phyloP scores from a whole-genome alignment of 2,888 invertebrate species.

The Epirrhoe alternata region DNA sequence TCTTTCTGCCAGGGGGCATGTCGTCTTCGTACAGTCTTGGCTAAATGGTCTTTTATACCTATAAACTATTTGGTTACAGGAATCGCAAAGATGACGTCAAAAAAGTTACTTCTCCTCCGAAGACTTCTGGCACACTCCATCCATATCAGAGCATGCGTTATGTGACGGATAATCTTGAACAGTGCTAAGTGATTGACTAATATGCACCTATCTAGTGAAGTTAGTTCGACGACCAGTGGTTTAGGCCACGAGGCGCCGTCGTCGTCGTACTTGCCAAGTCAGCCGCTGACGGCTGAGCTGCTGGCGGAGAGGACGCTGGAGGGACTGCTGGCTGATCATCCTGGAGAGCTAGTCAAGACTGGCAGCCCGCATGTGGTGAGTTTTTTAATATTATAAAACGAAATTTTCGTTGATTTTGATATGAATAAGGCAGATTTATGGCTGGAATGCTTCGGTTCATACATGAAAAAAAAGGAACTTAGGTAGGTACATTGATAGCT shows the following conservation, averaged over 20 bases:
- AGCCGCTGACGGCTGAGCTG: slow-evolving; percentile 91
- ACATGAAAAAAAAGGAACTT: no score
- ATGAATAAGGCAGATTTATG: background rate
- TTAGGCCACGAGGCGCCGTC: slow-evolving; percentile 80
- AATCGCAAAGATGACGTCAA: slow-evolving; percentile 30
- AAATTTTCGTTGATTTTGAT: background rate
- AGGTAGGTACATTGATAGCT: no score
- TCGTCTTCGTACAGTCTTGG: no score
- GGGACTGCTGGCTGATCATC: slow-evolving; percentile 94
- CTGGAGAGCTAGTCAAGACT: slow-evolving; percentile 96
- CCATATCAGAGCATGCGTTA: slow-evolving; percentile 52
- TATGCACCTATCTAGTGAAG: slow-evolving; percentile 93
- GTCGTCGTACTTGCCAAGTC: slow-evolving; percentile 81
- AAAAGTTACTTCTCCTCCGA: slow-evolving; percentile 23
- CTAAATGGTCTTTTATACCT: no score
- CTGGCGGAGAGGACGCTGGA: slow-evolving; percentile 93
- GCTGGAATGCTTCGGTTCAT: no score
- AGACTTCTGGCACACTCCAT: slow-evolving; percentile 28
- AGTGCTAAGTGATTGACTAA: slow-evolving; percentile 49
- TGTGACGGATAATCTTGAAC: slow-evolving; percentile 68
- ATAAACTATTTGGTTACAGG: slow-evolving; percentile 14
- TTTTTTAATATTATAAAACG: background rate
- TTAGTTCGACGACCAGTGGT: slow-evolving; percentile 88
- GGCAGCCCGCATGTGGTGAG: slow-evolving; percentile 96
- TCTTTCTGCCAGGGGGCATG: no score